A percentile compares a stretch with the other conserved stretches of the same genome.
phyloP scores from a whole-genome alignment of 2,797 vertebrate species.

The Pipistrellus nathusii region DNA sequence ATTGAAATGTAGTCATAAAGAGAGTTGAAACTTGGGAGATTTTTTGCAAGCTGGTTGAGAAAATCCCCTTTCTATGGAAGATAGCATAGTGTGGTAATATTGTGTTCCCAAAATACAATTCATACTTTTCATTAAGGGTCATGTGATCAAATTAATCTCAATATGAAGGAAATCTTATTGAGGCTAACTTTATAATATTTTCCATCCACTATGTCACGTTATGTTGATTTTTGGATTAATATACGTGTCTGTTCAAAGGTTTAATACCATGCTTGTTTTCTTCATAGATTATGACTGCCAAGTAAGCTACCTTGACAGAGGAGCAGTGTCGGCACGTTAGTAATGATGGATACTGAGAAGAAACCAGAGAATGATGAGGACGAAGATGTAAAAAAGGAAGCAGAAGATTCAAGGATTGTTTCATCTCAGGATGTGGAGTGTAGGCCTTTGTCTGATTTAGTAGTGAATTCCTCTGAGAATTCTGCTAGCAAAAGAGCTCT shows the following conservation, averaged over 20 bases:
- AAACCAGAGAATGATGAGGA: constrained; percentile 79
- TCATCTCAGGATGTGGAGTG: constrained; percentile 24
- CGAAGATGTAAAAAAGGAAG: constrained; percentile 59
- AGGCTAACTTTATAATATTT: background rate
- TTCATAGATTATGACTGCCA: constrained; percentile 80
- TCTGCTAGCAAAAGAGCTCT: constrained; percentile 76
- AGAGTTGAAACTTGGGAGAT: background rate
- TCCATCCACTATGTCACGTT: background rate
- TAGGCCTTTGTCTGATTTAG: constrained; percentile 53
- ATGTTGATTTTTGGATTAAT: background rate
- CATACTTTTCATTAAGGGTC: background rate
- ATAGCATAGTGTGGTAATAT: fast-evolving
- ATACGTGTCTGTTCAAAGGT: background rate
- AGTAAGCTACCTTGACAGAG: constrained; percentile 67
- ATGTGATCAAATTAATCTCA: background rate
- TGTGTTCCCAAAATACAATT: background rate
- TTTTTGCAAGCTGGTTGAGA: background rate
- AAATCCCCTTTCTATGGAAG: background rate
- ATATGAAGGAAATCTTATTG: background rate
- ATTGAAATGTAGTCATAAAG: background rate
- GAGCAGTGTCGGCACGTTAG: background rate
- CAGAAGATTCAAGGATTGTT: constrained; percentile 38
- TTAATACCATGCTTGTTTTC: constrained; percentile 69
- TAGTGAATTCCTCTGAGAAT: constrained; percentile 60
- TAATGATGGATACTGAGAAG: constrained; percentile 85